Percentiles rank a stretch among this genome's conserved stretches.
phyloP scores from a whole-genome alignment of 2,797 vertebrate genomes.

The Miichthys miiuy region DNA sequence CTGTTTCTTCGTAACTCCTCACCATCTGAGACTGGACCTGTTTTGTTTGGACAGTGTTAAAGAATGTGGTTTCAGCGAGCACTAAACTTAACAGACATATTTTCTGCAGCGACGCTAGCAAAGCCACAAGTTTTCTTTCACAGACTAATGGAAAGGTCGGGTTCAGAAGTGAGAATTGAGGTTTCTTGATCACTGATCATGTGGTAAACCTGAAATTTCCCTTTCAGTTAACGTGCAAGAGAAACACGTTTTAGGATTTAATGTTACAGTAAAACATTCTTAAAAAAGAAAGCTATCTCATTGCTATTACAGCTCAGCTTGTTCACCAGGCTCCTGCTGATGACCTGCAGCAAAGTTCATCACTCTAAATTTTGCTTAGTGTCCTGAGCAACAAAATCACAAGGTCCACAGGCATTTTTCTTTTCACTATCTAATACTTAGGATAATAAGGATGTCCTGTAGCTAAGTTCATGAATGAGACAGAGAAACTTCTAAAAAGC shows the following conservation, averaged over 20 bases:
- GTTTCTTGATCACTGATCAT: not conserved
- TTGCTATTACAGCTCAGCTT: not conserved
- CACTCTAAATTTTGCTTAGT: not conserved
- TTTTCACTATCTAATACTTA: not conserved
- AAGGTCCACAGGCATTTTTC: not conserved
- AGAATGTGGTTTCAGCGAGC: slow-evolving; percentile 77
- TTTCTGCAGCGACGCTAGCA: slow-evolving; percentile 36
- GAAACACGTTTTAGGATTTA: not conserved
- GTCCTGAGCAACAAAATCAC: not conserved
- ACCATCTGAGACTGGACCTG: slow-evolving; percentile 74
- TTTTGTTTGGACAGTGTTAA: slow-evolving; percentile 81
- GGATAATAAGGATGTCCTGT: not conserved
- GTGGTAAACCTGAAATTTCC: not conserved
- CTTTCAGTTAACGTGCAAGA: not conserved
- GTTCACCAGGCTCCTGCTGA: not conserved
- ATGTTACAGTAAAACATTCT: not conserved
- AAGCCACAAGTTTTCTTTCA: slow-evolving; percentile 56
- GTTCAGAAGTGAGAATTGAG: not conserved
- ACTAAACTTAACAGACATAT: slow-evolving; percentile 63
- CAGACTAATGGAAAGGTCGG: slow-evolving; percentile 11
- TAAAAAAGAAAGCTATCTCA: not conserved
- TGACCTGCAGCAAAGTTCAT: not conserved
- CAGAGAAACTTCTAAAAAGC: not conserved
- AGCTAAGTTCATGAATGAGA: not conserved
- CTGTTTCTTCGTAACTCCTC: slow-evolving; percentile 72